A percentile compares a stretch with the other conserved stretches of the same genome.
Conservation (phyloP, 2,797 vertebrate genomes). For the Poliocrania exsul region DNA sequence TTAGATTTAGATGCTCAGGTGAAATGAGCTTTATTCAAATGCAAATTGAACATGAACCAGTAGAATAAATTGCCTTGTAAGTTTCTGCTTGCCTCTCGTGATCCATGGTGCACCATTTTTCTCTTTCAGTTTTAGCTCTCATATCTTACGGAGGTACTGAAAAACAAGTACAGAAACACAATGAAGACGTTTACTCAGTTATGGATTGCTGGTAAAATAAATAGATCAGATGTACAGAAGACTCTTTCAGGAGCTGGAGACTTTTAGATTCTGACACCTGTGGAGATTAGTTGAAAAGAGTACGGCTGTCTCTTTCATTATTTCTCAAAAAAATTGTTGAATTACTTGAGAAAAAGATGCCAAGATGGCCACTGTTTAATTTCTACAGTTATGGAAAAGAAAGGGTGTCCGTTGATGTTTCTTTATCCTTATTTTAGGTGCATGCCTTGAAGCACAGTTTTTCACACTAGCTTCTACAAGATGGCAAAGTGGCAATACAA, state of each 20-base stretch:
- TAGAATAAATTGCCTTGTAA: slow-evolving; percentile 9
- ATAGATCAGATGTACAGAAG: not conserved
- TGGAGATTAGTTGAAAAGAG: not conserved
- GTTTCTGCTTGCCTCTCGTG: not conserved
- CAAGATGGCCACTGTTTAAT: not conserved
- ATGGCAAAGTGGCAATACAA: not conserved
- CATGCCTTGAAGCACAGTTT: not conserved
- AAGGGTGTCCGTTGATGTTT: not conserved
- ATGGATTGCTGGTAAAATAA: not conserved
- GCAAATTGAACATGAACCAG: not conserved
- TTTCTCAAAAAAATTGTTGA: not conserved
- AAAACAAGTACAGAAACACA: not conserved
- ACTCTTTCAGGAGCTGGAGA: not conserved
- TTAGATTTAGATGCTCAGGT: not conserved
- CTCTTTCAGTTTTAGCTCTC: not conserved
- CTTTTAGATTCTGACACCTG: not conserved
- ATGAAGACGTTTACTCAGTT: not conserved
- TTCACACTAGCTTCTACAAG: not conserved
- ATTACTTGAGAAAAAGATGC: not conserved
- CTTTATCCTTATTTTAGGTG: not conserved
- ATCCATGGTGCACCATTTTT: not conserved
- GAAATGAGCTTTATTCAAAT: slow-evolving; percentile 24
- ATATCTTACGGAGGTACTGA: not conserved
- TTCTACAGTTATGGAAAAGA: not conserved
- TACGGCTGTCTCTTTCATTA: not conserved